Base-by-base conservation (phyloP, 2,888 invertebrate species). In the Cataglyphis rosenhaueri region DNA sequence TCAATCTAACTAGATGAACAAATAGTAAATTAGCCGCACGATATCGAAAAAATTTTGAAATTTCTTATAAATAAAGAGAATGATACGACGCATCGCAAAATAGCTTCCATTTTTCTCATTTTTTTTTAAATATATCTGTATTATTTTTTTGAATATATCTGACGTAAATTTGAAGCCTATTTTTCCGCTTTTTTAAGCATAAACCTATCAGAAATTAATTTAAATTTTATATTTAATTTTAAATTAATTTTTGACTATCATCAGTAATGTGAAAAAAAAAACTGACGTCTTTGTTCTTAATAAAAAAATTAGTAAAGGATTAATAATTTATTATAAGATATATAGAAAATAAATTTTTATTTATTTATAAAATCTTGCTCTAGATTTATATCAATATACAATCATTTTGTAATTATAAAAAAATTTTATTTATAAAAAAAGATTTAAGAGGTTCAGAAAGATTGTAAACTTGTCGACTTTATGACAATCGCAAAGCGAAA, bases 1-100 rank as follows among this genome's bases (percentile, higher is more conserved):
- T 25, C 41, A 73, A 57, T 61, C 48, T 70, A 85, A 76, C 65
- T 44, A 44, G 18, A 41, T 25, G 65, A 44, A 65, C 25, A 15
- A 25, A 25, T 3, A 41, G 25, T 3, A 41, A 65, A 65, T 65
- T 65, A 65, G 18, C 15, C 9, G 25, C 65, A 15, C 2, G 21
- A 41, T 9, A 44, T 65, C 8, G 9, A 4, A 15, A 44, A 21
- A 21, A 65, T 65, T 65, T 15, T 15, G 44, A 44, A 44, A 61
- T 18, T n/a, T 61, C 3, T n/a, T 18, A 9, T 32, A 65, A 65
- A 18, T 44, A 8, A 0, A 65, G 25, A 32, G 12, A 29, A 21
- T 21, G 21, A 21, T 38, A 64, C 32, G n/a, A 18, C 32, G 9
- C 35, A 12, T 18, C 15, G 48, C 18, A 48, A 48, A n/a, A n/a